phyloP scores from a whole-genome alignment of 64 coral and sea anemone genomes.

The Catalaphyllia jardinei region DNA sequence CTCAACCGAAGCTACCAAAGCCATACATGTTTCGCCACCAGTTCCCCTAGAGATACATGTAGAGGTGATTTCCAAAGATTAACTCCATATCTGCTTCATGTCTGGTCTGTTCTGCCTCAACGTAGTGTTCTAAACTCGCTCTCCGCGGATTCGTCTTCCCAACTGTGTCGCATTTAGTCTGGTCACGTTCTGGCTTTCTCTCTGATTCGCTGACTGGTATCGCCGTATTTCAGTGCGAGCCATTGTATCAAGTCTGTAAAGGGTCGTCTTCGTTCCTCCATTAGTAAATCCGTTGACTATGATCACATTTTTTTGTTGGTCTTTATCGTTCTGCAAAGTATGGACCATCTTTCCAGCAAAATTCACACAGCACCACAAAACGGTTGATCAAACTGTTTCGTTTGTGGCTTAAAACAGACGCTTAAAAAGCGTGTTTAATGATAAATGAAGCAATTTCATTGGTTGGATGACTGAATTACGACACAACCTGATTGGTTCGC shows the following conservation, averaged over 20 bases:
- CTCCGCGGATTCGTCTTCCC: slow-evolving; percentile 7
- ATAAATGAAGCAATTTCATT: not conserved
- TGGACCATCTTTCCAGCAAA: not conserved
- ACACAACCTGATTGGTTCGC: not conserved
- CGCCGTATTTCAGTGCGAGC: not conserved
- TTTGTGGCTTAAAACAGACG: not conserved
- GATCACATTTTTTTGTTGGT: not conserved
- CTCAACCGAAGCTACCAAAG: no score
- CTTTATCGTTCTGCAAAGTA: not conserved
- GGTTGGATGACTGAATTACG: not conserved
- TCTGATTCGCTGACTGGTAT: not conserved
- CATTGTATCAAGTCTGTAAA: not conserved
- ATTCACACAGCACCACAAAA: not conserved
- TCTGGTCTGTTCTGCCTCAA: not conserved
- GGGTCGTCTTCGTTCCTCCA: not conserved
- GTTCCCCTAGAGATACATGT: no score
- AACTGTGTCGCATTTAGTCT: not conserved
- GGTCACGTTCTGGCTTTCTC: no score
- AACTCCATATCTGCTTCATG: not conserved
- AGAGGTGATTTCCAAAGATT: no score
- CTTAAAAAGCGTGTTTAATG: not conserved
- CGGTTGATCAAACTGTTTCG: not conserved
- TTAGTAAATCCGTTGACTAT: not conserved
- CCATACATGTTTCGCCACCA: no score
- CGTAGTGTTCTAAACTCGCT: not conserved